Base-by-base conservation (phyloP, 1,140 invertebrate species). In the Ectropis grisescens region DNA sequence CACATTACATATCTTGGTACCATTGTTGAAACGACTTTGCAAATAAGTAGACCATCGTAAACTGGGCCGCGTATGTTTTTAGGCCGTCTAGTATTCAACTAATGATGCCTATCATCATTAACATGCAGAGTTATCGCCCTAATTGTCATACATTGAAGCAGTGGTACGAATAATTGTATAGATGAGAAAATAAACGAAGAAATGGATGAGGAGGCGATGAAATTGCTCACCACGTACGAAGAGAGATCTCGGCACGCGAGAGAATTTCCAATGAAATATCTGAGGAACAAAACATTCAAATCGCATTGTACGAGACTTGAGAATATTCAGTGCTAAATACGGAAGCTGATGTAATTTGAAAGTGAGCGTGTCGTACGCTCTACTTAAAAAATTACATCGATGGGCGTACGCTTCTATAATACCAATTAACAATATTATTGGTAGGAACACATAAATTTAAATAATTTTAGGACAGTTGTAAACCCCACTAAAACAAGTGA, bases 231-330 rank as follows among this genome's bases (percentile, higher is more conserved):
- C 33, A 14, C n/a, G 25, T n/a, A 24, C 11, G 35, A 44, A 50
- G 53, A 59, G 54, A 58, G 45, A 38, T 32, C 13, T 62, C 68
- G 60, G 69, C 69, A 37, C 33, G 22, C 26, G 2, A 6, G 16
- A 41, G 55, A 62, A 68, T 74, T 68, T 68, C 60, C 57, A 68
- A 61, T 64, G 55, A 66, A 53, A 47, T 44, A 68, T 58, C 50
- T 31, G 51, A 65, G 55, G 47, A 48, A 47, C 29, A 19, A 19
- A 19, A 19, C 16, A 19, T 8, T 19, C 3, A 8, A 4, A 8
- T 3, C 16, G 8, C 16, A 19, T 19, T 19, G 39, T 42, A 27
- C 11, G 31, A 55, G 54, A 55, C 60, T 33, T 14, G 23, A 43
- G 16, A 19, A 19, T 19, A 19, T 8, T 19, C 16, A 19, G 8